Conservation (phyloP, 1,140 invertebrate species). For the Bombyx mori region DNA sequence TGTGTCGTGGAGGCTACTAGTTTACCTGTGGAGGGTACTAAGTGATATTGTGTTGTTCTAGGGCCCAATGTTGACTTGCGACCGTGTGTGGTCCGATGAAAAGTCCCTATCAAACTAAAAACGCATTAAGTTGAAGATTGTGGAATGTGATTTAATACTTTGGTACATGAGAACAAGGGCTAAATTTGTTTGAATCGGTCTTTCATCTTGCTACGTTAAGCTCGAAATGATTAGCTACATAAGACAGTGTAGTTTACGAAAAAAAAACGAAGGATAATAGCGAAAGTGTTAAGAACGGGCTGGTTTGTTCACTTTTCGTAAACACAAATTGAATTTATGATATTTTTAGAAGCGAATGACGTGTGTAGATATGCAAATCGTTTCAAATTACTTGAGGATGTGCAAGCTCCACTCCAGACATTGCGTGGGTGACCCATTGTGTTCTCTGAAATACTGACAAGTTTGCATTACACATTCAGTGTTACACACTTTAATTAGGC, state of each 20-base stretch:
- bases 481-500: constrained; percentile 34
- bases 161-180: constrained; percentile 16
- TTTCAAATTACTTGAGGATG: constrained; percentile 48
- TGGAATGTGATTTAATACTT: constrained; percentile 20
- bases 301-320: constrained; percentile 41
- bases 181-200: constrained; percentile 7
- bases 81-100: constrained; percentile 59
- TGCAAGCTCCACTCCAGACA: constrained; percentile 40
- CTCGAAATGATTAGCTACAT: constrained; percentile 34
- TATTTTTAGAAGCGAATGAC: constrained; percentile 27
- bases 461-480: constrained; percentile 28
- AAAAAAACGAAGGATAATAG: constrained; percentile 43
- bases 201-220: not conserved
- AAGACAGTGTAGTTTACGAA: constrained; percentile 44
- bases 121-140: constrained; percentile 18
- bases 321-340: constrained; percentile 34
- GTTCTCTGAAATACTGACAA: constrained; percentile 37
- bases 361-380: constrained; percentile 52
- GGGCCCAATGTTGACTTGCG: constrained; percentile 47
- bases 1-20: constrained; percentile 42
- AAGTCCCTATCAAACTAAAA: constrained; percentile 16
- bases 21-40: constrained; percentile 64
- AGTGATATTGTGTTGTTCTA: constrained; percentile 62
- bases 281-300: constrained; percentile 54
- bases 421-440: constrained; percentile 58